Evolutionary conservation across 1,140 invertebrate genomes (phyloP), one percentile per base, ranked within the genome.

Genomic region (Ceratitis capitata): DNA sequence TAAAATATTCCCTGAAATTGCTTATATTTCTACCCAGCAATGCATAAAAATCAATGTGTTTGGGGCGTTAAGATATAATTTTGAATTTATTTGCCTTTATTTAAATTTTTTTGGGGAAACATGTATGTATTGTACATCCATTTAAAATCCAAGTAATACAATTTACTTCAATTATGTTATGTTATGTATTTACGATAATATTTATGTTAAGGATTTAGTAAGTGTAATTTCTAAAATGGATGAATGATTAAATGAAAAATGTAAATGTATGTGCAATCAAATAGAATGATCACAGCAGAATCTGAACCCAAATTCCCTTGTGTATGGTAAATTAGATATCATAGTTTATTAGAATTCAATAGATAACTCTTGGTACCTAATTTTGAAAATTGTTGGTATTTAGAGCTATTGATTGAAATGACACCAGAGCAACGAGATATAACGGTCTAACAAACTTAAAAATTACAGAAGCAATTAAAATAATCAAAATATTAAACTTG

Each of bases 111-210:
- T 32, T 35, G 32, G n/a, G n/a, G 35, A 69, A 69, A n/a, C n/a
- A n/a, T n/a, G 16, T 29, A 69, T 69, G 29, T 35, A 39, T n/a
- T n/a, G n/a, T 69, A 69, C 16, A 19, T 69, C 32, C 29, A 69
- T 69, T 61, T 69, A 69, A 69, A 69, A 69, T 69, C 16, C 61
- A 69, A 69, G 23, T 3, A 78, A 78, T 78, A 78, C 69, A 78
- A 78, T 78, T 45, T 23, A 78, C 39, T 78, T 78, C 39, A 47
- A 42, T 16, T 78, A 78, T 42, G 3, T 78, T 45, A 23, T 9
- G 23, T 39, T 78, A 78, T 78, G 69, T 78, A 78, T 23, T 45
- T 45, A 42, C 39, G n/a, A n/a, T 45, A 45, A 45, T 14, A 78
- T 78, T 78, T 78, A 78, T 78, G 42, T 69, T 42, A n/a, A 78